Conservation (phyloP, 1,140 invertebrate genomes). For the Cryptotermes secundus region DNA sequence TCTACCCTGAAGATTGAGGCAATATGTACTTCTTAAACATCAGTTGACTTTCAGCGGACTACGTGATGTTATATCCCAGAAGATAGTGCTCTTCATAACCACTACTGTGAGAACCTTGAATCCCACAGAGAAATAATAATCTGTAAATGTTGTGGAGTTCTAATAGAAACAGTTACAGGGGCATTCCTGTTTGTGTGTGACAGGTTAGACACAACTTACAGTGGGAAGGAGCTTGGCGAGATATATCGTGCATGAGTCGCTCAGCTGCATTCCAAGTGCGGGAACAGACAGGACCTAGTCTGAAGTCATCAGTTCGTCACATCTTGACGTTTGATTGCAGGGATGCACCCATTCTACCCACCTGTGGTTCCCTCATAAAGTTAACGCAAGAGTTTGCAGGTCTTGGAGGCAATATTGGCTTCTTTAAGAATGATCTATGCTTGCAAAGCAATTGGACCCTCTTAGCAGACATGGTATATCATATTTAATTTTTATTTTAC, state of each 20-base stretch:
- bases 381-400: conserved; percentile 79
- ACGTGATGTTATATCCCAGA: no score
- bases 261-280: conserved; percentile 73
- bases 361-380: conserved; percentile 65
- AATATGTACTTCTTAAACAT: no score
- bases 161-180: no score
- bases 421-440: conserved; percentile 78
- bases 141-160: no score
- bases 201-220: conserved; percentile 76
- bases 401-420: conserved; percentile 82
- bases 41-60: no score
- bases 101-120: no score
- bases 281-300: conserved; percentile 78
- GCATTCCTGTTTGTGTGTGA: conserved; percentile 27
- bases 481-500: no score
- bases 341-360: conserved; percentile 77
- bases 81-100: no score
- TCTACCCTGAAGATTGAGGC: no score
- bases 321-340: conserved; percentile 74
- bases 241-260: conserved; percentile 63
- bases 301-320: conserved; percentile 83
- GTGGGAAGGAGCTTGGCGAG: conserved; percentile 79
- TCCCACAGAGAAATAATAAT: no score
- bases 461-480: conserved; percentile 64
- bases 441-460: conserved; percentile 75